Conservation (phyloP, 2,888 invertebrate genomes). For the Athalia cordata region DNA sequence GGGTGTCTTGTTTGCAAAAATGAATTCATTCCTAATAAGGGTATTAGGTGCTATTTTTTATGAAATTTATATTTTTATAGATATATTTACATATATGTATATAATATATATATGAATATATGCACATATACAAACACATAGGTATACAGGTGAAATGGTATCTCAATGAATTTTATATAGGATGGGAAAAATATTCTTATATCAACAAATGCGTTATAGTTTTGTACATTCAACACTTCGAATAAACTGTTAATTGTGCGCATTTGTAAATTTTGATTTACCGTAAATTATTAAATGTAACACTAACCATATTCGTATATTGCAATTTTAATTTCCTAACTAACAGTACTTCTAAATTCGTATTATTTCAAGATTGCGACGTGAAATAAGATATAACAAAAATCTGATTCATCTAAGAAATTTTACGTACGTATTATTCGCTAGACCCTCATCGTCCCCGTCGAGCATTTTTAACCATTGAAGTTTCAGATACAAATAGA, state of each 20-base stretch:
- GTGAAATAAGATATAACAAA: background rate
- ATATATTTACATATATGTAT: conserved; percentile 17
- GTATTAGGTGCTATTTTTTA: conserved; percentile 36
- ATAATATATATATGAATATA: conserved; percentile 21
- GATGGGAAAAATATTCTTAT: background rate
- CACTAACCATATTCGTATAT: no score
- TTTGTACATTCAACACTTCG: conserved; percentile 30
- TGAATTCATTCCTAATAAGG: conserved; percentile 31
- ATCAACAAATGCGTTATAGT: conserved; percentile 5
- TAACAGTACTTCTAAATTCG: background rate
- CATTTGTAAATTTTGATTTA: background rate
- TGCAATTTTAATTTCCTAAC: background rate
- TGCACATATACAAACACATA: conserved; percentile 1
- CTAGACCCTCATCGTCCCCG: background rate
- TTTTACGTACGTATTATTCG: background rate
- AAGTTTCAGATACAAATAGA: background rate
- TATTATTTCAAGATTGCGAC: background rate
- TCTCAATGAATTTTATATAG: conserved; percentile 4
- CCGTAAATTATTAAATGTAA: no score
- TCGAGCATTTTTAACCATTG: background rate
- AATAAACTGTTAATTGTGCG: conserved; percentile 22
- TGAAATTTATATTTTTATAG: conserved; percentile 38
- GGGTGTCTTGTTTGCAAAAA: background rate
- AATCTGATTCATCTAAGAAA: background rate
- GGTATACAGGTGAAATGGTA: background rate